phyloP scores from a whole-genome alignment of 2,113 vertebrate species.

The Uria aalge region DNA sequence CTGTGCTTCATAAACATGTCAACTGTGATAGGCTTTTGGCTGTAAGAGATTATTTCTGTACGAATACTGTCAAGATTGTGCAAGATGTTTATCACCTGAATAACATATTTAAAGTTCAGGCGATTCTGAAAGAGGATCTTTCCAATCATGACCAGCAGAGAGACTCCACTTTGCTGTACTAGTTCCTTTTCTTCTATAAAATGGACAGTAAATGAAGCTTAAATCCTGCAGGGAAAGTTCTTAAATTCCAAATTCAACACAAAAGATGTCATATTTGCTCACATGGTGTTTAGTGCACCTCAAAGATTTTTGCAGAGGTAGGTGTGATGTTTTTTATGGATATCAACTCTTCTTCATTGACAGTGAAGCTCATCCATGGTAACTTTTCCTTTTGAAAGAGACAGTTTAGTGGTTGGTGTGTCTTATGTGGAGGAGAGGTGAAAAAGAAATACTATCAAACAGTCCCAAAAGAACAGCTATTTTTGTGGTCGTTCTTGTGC shows the following conservation, averaged over 20 bases:
- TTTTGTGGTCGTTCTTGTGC: neutral
- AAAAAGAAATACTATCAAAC: constrained; percentile 1
- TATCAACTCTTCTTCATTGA: neutral
- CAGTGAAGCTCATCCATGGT: neutral
- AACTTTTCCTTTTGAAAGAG: neutral
- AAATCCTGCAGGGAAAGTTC: neutral
- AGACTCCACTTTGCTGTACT: neutral
- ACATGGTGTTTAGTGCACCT: neutral
- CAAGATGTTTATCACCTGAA: neutral
- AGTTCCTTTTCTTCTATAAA: neutral
- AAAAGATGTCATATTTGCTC: neutral
- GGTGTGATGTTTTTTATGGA: neutral
- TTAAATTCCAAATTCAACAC: neutral
- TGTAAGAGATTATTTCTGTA: neutral
- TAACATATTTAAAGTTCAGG: neutral
- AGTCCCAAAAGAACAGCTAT: neutral
- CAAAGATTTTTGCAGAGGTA: neutral
- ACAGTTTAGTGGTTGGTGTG: neutral
- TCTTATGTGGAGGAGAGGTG: neutral
- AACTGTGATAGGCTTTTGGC: neutral
- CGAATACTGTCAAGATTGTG: neutral
- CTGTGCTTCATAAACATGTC: neutral
- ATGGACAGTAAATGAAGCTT: neutral
- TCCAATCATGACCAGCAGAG: neutral
- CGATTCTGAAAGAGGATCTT: neutral